Evolutionary conservation across 2,797 vertebrate genomes (phyloP), one percentile per base, ranked within the genome.

Genomic region (Choloepus didactylus): DNA sequence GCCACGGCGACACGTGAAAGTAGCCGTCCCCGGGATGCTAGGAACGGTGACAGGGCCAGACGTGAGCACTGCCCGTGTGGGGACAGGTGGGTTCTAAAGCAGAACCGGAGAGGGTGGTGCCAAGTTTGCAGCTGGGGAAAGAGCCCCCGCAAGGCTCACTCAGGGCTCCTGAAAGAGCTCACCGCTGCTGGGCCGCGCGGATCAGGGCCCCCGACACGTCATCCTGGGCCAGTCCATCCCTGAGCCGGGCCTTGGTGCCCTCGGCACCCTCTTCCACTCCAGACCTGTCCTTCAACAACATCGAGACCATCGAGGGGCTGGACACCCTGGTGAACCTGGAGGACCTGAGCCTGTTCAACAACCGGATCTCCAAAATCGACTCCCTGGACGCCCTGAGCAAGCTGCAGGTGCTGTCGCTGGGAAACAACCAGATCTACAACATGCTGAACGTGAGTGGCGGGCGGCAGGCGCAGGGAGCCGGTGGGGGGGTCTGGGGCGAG

Each of bases 261-360:
- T 93, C 49, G 41, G 21, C 46, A 38, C 15, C 46, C 73, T 92
- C 76, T 54, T 67, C 49, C 67, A 49, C 80, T 96, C 94, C 92
- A 99, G 99, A 99, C 98, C 97, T 99, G 93, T 99, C 99, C 10
- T 99, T 99, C 97, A 99, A 99, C 98, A 98, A 98, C 6, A 99
- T 99, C 1, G 98, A 99, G 97, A 97, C 98, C 95, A 99, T 99
- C 1, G 99, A 99, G 91, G 99, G 99, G 18, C 97, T 99, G 97
- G 98, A 98, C 67, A 96, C 98, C 9, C 98, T 99, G 41, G 97
- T 97, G 89, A 99, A 99, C 91, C 98, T 99, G 87, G 98, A 99
- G 97, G 97, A 99, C 92, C 98, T 99, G 91, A 99, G 99, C 96
- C 98, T 99, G 94, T 99, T 98, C 97, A 98, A 97, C 97, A 99